Percentiles rank a stretch among this genome's conserved stretches.
phyloP scores from a whole-genome alignment of 1,140 invertebrate species.

The Dendrolimus kikuchii region DNA sequence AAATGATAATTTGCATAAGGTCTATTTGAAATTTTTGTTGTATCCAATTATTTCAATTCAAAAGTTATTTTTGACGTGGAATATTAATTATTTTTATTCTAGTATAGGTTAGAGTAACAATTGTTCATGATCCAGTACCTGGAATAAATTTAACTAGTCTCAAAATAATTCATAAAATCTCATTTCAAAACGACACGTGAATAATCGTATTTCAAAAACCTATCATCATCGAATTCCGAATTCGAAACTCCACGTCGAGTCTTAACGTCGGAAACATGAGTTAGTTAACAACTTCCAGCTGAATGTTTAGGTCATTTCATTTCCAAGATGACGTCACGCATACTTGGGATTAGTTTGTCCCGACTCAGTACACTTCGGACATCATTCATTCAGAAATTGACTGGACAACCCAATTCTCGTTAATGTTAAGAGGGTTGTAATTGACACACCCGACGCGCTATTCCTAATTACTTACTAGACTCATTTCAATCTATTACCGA shows the following conservation, averaged over 20 bases:
- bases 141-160: background rate
- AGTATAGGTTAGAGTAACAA: no score
- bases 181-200: slow-evolving; percentile 10
- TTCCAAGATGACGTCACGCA: slow-evolving; percentile 35
- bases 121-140: no score
- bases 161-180: slow-evolving; percentile 6
- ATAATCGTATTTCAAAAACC: slow-evolving; percentile 14
- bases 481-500: no score
- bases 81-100: no score
- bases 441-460: background rate
- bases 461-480: background rate
- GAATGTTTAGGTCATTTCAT: slow-evolving; percentile 44
- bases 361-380: slow-evolving; percentile 18
- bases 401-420: slow-evolving; percentile 16
- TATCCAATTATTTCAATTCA: no score
- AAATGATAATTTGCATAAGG: no score
- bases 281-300: slow-evolving; percentile 39
- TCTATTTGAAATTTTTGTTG: no score
- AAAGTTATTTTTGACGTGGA: no score
- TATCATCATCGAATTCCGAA: slow-evolving; percentile 13
- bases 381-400: slow-evolving; percentile 28
- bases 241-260: slow-evolving; percentile 17
- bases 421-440: slow-evolving; percentile 14
- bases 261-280: slow-evolving; percentile 21
- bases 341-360: slow-evolving; percentile 40